These are phyloP conservation scores for Borostomias antarcticus DNA, from an alignment of 2,797 vertebrate species.

Conservation along the genomic window DNA sequence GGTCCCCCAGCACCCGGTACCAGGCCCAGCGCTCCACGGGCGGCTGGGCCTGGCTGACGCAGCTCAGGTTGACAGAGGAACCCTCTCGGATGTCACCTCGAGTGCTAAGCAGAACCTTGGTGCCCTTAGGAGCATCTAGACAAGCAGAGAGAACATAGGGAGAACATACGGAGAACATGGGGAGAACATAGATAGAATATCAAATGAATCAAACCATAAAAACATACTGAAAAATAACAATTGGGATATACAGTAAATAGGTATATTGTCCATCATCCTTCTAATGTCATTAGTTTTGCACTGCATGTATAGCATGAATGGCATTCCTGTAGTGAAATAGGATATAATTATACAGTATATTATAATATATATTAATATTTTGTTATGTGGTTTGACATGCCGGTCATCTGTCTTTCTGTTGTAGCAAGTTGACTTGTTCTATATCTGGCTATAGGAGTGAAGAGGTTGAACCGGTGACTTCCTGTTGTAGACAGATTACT, in stretches of 20 bases:
- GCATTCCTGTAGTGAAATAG: background rate
- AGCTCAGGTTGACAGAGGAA: slow-evolving; percentile 70
- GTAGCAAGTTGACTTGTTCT: background rate
- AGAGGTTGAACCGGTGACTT: background rate
- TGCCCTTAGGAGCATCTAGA: slow-evolving; percentile 76
- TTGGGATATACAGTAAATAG: background rate
- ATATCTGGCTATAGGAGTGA: background rate
- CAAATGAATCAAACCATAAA: background rate
- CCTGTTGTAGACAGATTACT: no score
- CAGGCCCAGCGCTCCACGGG: slow-evolving; percentile 67
- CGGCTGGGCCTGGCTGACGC: slow-evolving; percentile 69
- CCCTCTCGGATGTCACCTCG: slow-evolving; percentile 76
- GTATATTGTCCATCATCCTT: background rate
- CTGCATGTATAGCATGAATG: background rate
- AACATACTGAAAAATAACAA: background rate
- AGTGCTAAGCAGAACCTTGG: slow-evolving; percentile 65
- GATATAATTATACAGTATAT: no score
- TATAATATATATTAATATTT: no score
- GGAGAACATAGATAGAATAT: no score
- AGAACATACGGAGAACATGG: no score
- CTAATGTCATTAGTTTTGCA: background rate
- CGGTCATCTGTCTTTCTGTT: no score
- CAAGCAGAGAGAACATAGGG: background rate
- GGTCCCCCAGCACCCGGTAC: slow-evolving; percentile 68
- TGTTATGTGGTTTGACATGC: no score